phyloP scores from a whole-genome alignment of 2,888 invertebrate species.

The Melanotus villosus region DNA sequence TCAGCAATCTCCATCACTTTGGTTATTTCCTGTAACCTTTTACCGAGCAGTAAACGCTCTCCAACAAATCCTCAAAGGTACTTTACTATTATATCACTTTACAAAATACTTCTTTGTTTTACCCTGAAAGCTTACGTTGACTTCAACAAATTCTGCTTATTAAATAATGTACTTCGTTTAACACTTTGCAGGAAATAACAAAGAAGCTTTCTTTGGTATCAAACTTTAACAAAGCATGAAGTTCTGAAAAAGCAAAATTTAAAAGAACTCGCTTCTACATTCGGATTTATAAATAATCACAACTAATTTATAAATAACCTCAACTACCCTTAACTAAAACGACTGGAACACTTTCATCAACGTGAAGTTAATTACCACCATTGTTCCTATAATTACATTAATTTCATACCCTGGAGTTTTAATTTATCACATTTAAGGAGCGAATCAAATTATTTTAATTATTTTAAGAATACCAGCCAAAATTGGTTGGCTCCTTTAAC shows the following conservation, averaged over 20 bases:
- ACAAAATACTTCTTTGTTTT: slow-evolving; percentile 23
- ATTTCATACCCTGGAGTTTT: neutral
- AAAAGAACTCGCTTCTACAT: too few species aligned
- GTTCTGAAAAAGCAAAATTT: too few species aligned
- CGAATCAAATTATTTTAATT: neutral
- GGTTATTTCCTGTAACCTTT: slow-evolving; percentile 25
- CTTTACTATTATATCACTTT: slow-evolving; percentile 25
- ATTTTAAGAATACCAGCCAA: neutral
- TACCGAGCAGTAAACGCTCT: slow-evolving; percentile 19
- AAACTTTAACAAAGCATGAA: too few species aligned
- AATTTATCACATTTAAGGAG: neutral
- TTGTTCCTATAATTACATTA: neutral
- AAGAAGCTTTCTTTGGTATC: neutral
- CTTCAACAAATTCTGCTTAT: slow-evolving; percentile 1
- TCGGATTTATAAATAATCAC: too few species aligned
- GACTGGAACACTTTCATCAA: slow-evolving; percentile 13
- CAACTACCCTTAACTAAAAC: too few species aligned
- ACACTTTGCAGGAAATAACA: neutral
- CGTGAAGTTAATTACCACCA: slow-evolving; percentile 16
- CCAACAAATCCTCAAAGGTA: slow-evolving; percentile 32
- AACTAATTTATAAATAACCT: too few species aligned
- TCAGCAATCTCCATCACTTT: neutral
- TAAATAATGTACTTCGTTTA: slow-evolving; percentile 8
- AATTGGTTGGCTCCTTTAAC: too few species aligned
- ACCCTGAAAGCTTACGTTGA: slow-evolving; percentile 10